Conservation (phyloP, 1,140 invertebrate genomes). For the Tetramorium alpestre region DNA sequence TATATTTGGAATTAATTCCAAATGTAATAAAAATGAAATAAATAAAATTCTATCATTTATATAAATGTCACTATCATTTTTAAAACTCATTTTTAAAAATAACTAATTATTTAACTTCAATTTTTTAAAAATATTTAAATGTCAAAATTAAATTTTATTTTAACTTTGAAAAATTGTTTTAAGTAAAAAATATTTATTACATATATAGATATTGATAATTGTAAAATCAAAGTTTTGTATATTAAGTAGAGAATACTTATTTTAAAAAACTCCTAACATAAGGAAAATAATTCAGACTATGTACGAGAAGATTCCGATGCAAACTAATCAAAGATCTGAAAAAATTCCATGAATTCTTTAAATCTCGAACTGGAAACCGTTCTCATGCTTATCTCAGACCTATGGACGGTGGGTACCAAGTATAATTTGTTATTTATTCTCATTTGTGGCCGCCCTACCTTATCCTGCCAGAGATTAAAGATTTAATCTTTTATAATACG, state of each 20-base stretch:
- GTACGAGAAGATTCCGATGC: not conserved
- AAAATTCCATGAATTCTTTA: constrained; percentile 3
- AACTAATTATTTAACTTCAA: not conserved
- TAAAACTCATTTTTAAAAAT: not conserved
- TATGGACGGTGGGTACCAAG: constrained; percentile 52
- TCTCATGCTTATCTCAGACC: constrained; percentile 24
- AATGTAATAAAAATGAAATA: not conserved
- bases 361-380: not conserved
- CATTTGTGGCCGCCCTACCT: not conserved
- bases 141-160: not conserved
- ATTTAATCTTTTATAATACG: constrained; percentile 28
- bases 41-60: not conserved
- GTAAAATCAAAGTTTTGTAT: not conserved
- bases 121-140: not conserved
- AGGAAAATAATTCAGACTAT: not conserved
- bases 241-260: not conserved
- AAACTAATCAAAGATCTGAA: not conserved
- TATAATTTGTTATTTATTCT: not conserved
- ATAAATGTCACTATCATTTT: not conserved
- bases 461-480: not conserved
- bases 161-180: not conserved
- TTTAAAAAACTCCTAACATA: not conserved
- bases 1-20: not conserved
- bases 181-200: constrained; percentile 3
- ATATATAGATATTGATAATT: not conserved